Base-by-base conservation (phyloP, 1,140 invertebrate genomes). In the Micrasema longulum region DNA sequence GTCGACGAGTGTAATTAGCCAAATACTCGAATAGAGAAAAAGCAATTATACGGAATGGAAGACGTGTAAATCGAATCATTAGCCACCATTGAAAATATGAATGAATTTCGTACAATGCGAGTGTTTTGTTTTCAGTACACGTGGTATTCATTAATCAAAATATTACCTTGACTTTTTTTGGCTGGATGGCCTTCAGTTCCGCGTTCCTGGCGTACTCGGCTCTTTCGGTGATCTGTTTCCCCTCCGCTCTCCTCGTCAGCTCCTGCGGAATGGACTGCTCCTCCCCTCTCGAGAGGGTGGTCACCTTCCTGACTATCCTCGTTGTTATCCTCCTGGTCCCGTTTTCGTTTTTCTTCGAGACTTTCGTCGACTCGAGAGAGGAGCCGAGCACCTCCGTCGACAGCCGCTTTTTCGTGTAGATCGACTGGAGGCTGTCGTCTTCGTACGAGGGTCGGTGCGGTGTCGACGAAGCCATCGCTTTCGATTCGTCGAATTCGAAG, bases 271-370 rank as follows among this genome's bases (percentile, higher is more conserved):
- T 87, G 71, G 89, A 89, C 71, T 92, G 89, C 79, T 95, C 93
- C 77, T 97, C 94, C 20, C 94, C 95, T 1, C 94, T 87, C 14
- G 94, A 95, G 62, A 97, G 80, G 0, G 95, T 96, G 7, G 95
- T 97, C 70, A 95, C 95, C 81, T 96, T 97, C 52, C 94, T 88
- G 5, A 96, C 90, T 70, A 96, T 93, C 76, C 93, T 89, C 22
- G 94, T 94, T 12, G 94, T 96, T 64, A 96, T 94, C 67, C 91
- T 87, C 53, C 92, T 87, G 75, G 91, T 90, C 57, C 90, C 93
- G 81, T 87, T 93, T 77, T 89, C 90, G 72, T 88, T 90, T 78
- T 88, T 89, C 84, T 89, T 90, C 79, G 91, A 93, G 75, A 92
- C 90, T 81, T 93, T 93, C 52, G 90, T 91, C 72, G 92, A 92